These are phyloP conservation scores for Dastarcus helophoroides DNA, from an alignment of 2,888 invertebrate species.

Conservation along the genomic window DNA sequence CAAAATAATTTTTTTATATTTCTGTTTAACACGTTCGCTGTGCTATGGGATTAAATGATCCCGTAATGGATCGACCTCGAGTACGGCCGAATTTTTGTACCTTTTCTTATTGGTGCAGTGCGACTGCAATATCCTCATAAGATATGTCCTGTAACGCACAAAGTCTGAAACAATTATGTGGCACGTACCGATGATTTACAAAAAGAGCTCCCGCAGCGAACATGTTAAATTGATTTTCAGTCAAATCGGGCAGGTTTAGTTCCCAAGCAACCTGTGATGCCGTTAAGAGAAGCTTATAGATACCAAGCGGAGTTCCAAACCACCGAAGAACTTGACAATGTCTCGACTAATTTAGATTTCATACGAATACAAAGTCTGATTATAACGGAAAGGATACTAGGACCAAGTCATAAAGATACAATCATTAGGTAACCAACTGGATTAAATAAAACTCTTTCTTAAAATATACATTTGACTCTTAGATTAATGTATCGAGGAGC, in stretches of 20 bases:
- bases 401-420: conserved; percentile 76
- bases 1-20: no score
- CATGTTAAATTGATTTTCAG: no score
- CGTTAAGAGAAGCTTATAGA: conserved; percentile 50
- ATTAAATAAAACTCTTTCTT: background rate
- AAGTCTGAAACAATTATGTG: no score
- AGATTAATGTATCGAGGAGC: conserved; percentile 49
- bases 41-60: no score
- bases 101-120: no score
- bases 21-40: no score
- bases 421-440: conserved; percentile 54
- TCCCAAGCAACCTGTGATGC: conserved; percentile 44
- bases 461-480: conserved; percentile 11
- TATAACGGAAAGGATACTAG: conserved; percentile 79
- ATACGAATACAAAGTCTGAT: conserved; percentile 80
- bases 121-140: no score
- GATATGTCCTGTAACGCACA: no score
- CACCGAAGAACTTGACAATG: conserved; percentile 56
- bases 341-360: conserved; percentile 70
- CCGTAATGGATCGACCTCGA: no score
- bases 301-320: conserved; percentile 63
- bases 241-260: conserved; percentile 11
- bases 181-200: no score
- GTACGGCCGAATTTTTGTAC: no score
- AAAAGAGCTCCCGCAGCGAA: no score